Evolutionary conservation across 1,140 invertebrate genomes (phyloP), one percentile per base, ranked within the genome.

Genomic region (Platyscapa corneri): DNA sequence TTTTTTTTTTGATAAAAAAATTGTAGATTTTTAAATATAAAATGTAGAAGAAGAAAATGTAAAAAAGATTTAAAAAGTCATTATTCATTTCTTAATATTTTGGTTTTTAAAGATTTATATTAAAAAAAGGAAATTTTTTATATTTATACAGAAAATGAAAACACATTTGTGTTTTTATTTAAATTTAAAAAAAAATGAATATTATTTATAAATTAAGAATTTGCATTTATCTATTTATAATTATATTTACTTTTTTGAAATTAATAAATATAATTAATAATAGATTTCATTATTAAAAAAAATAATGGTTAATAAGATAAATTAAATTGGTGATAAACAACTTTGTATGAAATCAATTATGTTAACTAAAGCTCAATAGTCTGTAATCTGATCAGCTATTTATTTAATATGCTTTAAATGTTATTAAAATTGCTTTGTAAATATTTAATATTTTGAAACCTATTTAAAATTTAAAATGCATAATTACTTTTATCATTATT

Each of bases 51-150:
- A n/a, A n/a, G n/a, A n/a, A n/a, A n/a, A n/a, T n/a, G n/a, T n/a
- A n/a, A n/a, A n/a, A n/a, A n/a, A n/a, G n/a, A 72, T 83, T 78
- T 83, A 30, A 84, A 92, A 91, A 87, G 91, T 91, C 78, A 78
- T 78, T 84, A 70, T 67, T 42, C n/a, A 79, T 70, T 20, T 30
- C n/a, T 65, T n/a, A 65, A 30, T 65, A 65, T 65, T 7, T 30
- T 65, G 3, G 5, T 70, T 70, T 20, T 32, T 65, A 30, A 30
- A 65, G 14, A 65, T 70, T 37, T 37, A n/a, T 79, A 86, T 90
- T 53, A 53, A 14, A 46, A 46, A 46, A 46, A 46, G n/a, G n/a
- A n/a, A 5, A 46, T 46, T 5, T 46, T 46, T 46, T 2, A 53
- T 12, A 53, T 18, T 53, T 18, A 53, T 53, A 53, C 18, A 14